phyloP scores from a whole-genome alignment of 2,888 invertebrate genomes.

The Lathronympha strigana region DNA sequence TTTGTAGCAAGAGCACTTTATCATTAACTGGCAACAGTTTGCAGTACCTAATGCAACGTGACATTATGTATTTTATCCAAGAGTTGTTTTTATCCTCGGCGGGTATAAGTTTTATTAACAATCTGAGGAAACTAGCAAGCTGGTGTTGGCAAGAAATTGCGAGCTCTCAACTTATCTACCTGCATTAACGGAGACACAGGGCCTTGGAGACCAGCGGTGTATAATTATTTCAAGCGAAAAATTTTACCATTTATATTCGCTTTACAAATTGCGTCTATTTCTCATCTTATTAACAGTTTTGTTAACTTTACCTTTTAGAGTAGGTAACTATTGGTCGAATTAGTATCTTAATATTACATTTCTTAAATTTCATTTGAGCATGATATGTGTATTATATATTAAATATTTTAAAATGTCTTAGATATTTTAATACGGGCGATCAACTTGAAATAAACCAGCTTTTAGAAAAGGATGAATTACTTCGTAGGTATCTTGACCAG shows the following conservation, averaged over 20 bases:
- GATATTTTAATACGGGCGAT: no score
- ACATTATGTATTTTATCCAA: slow-evolving; percentile 48
- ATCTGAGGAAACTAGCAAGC: slow-evolving; percentile 49
- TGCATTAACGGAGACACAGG: slow-evolving; percentile 49
- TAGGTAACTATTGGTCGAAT: not conserved
- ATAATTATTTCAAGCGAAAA: not conserved
- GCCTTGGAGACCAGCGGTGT: slow-evolving; percentile 52
- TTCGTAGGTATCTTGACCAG: no score
- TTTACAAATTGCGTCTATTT: not conserved
- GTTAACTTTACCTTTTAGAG: not conserved
- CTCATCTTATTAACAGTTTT: not conserved
- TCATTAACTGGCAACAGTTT: not conserved
- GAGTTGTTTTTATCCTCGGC: slow-evolving; percentile 48
- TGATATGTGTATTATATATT: not conserved
- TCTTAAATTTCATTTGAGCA: no score
- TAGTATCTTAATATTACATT: no score
- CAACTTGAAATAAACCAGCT: no score
- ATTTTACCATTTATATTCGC: not conserved
- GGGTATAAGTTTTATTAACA: slow-evolving; percentile 58
- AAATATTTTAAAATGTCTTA: not conserved
- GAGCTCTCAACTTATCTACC: slow-evolving; percentile 42
- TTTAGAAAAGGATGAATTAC: no score
- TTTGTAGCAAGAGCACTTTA: no score
- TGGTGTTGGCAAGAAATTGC: slow-evolving; percentile 44
- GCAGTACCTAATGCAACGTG: slow-evolving; percentile 39